A percentile compares a stretch with the other conserved stretches of the same genome.
phyloP scores from a whole-genome alignment of 92 coral and sea anemone genomes.

The Isaurus tuberculatus region DNA sequence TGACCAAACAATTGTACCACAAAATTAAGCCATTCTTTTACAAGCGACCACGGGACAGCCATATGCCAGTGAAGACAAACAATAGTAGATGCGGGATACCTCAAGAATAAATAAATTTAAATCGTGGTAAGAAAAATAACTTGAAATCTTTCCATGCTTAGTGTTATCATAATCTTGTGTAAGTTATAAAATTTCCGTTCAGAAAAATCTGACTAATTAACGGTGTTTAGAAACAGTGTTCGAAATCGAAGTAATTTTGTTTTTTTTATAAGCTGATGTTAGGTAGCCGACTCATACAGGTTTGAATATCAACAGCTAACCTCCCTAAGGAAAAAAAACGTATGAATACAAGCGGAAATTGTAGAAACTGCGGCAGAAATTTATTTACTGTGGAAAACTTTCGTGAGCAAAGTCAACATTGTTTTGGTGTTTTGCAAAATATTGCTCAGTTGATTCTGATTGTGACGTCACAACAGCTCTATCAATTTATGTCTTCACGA shows the following conservation, averaged over 20 bases:
- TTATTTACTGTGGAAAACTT: slow-evolving; percentile 31
- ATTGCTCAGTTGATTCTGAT: too few relatives aligned
- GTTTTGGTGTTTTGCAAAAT: too few relatives aligned
- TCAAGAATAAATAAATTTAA: slow-evolving; percentile 20
- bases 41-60: slow-evolving; percentile 34
- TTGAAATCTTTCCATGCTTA: background rate
- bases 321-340: background rate
- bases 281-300: background rate
- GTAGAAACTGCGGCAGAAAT: background rate
- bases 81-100: background rate
- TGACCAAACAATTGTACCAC: slow-evolving; percentile 14
- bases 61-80: slow-evolving; percentile 25
- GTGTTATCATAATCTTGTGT: background rate
- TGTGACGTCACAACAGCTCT: too few relatives aligned
- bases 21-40: background rate
- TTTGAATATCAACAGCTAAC: background rate
- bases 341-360: slow-evolving; percentile 22
- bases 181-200: background rate
- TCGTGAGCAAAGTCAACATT: slow-evolving; percentile 23
- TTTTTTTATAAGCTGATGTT: background rate
- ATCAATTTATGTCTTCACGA: too few relatives aligned
- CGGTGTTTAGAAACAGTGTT: background rate
- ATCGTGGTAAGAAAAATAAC: background rate
- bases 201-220: background rate
- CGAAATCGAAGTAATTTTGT: background rate